Percentiles rank a stretch among this genome's conserved stretches.
Conservation (phyloP, 2,888 invertebrate genomes). For the Trichopoda pennipes region DNA sequence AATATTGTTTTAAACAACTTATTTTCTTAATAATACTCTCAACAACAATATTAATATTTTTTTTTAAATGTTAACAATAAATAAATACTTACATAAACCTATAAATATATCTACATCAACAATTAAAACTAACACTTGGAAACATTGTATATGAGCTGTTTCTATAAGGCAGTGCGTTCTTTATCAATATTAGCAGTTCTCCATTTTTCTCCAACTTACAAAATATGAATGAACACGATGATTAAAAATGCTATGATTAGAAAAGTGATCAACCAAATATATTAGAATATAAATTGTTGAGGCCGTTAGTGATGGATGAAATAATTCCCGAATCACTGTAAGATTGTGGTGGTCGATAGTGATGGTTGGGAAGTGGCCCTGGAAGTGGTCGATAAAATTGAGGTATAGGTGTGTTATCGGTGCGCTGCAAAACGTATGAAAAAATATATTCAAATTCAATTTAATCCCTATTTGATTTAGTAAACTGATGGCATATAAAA, state of each 20-base stretch:
- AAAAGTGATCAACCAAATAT: constrained; percentile 85
- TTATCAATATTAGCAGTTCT: constrained; percentile 22
- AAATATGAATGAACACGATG: constrained; percentile 67
- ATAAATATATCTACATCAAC: constrained; percentile 11
- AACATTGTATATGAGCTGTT: neutral
- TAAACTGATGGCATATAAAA: too few relatives aligned
- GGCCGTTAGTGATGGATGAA: constrained; percentile 88
- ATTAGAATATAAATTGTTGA: constrained; percentile 89
- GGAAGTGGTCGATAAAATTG: constrained; percentile 64
- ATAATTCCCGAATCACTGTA: constrained; percentile 84
- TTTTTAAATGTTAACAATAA: constrained; percentile 53
- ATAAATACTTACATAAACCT: constrained; percentile 59
- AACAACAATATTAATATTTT: constrained; percentile 54
- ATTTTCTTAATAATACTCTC: constrained; percentile 39
- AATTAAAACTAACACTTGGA: constrained; percentile 7
- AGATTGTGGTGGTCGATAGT: constrained; percentile 83
- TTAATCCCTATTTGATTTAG: too few relatives aligned
- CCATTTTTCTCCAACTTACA: neutral
- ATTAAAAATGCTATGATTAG: constrained; percentile 67
- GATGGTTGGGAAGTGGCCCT: constrained; percentile 79
- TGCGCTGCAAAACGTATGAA: constrained; percentile 82
- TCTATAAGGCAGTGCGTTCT: constrained; percentile 47
- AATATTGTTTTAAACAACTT: too few relatives aligned
- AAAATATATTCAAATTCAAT: neutral
- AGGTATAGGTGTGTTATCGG: constrained; percentile 82